Evolutionary conservation across 2,888 invertebrate genomes (phyloP), one percentile per base, ranked within the genome.

Genomic region (Drosophila histrio): DNA sequence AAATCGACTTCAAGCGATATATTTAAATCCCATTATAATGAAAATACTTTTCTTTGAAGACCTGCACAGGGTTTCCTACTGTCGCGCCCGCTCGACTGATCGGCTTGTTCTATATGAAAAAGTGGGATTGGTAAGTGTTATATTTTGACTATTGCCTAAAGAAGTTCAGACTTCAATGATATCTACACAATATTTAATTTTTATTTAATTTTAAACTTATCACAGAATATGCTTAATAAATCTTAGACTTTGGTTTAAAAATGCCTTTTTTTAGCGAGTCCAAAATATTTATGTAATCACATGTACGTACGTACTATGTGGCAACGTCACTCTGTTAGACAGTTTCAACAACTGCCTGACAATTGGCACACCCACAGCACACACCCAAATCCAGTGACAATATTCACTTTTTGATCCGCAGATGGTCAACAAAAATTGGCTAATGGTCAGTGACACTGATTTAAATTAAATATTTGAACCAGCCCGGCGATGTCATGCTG

Each of bases 381-480:
- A 47, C n/a, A 17, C 3, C 34, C 9, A 49, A 49, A 24, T 26
- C 36, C 36, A 36, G 50, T 39, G 26, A 28, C 13, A 39, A 53
- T 53, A 46, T 36, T 21, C 41, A 52, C 19, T 41, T 26, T 49
- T 38, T 41, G 19, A 43, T 39, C 36, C 60, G 24, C 34, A 62
- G 59, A 34, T 63, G 74, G 44, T 53, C 52, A 50, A 36, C 46
- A 39, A 50, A 60, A 61, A 52, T 72, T 63, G 68, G 52, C 65
- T 74, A 86, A 72, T 79, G 61, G 80, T 54, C 65, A 69, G 49
- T 81, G 85, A 81, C 83, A 87, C 82, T 84, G 83, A 84, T 84
- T 84, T 81, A 80, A 84, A 83, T 83, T 86, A 86, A 88, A 84
- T 87, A 88, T 88, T 88, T 80, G 80, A 38, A 44, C 21, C 34